Evolutionary conservation across 64 coral and sea anemone species (phyloP), one percentile per base, ranked within the genome.

Genomic region (Montipora sp.): DNA sequence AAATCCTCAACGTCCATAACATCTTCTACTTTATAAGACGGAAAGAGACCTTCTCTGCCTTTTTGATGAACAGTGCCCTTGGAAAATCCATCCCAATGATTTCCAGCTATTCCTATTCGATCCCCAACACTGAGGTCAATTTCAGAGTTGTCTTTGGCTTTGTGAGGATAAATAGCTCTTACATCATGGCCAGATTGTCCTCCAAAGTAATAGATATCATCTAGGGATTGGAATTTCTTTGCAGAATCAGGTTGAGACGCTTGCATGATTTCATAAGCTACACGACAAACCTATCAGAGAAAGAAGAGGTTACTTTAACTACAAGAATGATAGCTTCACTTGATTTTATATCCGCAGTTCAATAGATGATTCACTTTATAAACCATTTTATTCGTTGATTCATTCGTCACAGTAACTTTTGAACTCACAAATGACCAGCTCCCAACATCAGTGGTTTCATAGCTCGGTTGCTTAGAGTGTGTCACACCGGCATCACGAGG

Each of bases 61-160:
- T 88, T 57, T 21, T 84, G 93, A 47, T 88, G 81, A 82, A 91
- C 94, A 15, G 74, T 87, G 15, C 94, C 96, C 59, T 98, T 98
- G 2, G 96, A 98, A 48, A 91, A 95, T 0, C 96, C 96, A 89
- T 98, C 91, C 96, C 96, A 98, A 69, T 98, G 96, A 87, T 98
- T 98, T 15, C 96, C 96, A 43, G 94, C 94, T 79, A 98, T 95
- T 51, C 77, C 66, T 43, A 95, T 84, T 1, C 84, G 46, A 83
- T 98, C 96, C 47, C 96, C 96, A 44, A 95, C 84, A 79, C 89
- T 70, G 13, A 98, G 46, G 75, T 89, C 79, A 67, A 98, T 95
- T 83, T 98, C 83, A 3, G 94, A 87, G 21, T 13, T 19, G 59
- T 84, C 77, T 59, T 84, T 66, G 5, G 96, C 83, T 43, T 88